Conservation (phyloP, 2,888 invertebrate species). For the Acheta domesticus region DNA sequence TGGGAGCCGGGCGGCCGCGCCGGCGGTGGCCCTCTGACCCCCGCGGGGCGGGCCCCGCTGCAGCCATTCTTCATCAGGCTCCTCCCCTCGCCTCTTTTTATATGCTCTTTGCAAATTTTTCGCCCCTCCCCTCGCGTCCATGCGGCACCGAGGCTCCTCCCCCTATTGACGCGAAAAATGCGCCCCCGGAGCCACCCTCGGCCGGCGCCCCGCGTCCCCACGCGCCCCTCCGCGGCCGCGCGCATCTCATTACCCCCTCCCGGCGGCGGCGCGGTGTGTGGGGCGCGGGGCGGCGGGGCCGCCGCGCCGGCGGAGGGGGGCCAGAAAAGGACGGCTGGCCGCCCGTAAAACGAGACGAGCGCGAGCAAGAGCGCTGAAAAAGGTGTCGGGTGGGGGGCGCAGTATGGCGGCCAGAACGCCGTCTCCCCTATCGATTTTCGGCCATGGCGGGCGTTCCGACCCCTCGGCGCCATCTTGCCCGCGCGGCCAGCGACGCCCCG, state of each 20-base stretch:
- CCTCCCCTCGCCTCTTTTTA: slow-evolving; percentile 31
- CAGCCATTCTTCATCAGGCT: slow-evolving; percentile 34
- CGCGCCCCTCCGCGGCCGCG: neutral
- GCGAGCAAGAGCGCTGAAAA: slow-evolving; percentile 22
- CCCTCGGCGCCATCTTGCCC: slow-evolving; percentile 29
- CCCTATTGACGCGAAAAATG: slow-evolving; percentile 28
- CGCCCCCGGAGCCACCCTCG: slow-evolving; percentile 24
- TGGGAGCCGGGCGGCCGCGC: slow-evolving; percentile 29
- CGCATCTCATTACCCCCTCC: slow-evolving; percentile 29
- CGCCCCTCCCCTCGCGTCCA: slow-evolving; percentile 32
- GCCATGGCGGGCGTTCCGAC: slow-evolving; percentile 23
- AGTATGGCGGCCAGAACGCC: slow-evolving; percentile 28
- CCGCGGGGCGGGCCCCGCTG: slow-evolving; percentile 27
- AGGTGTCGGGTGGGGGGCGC: slow-evolving; percentile 23
- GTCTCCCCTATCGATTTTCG: slow-evolving; percentile 27
- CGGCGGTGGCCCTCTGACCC: slow-evolving; percentile 27
- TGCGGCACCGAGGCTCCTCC: slow-evolving; percentile 24
- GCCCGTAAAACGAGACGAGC: neutral
- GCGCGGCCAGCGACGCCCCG: slow-evolving; percentile 1
- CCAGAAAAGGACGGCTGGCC: neutral
- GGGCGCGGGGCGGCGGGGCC: slow-evolving; percentile 20
- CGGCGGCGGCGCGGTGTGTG: neutral
- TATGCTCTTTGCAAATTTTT: slow-evolving; percentile 35
- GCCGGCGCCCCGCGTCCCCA: neutral
- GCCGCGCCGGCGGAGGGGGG: slow-evolving; percentile 6